These are phyloP conservation scores for Zosterops japonicus DNA, from an alignment of 2,113 vertebrate genomes.

Conservation along the genomic window DNA sequence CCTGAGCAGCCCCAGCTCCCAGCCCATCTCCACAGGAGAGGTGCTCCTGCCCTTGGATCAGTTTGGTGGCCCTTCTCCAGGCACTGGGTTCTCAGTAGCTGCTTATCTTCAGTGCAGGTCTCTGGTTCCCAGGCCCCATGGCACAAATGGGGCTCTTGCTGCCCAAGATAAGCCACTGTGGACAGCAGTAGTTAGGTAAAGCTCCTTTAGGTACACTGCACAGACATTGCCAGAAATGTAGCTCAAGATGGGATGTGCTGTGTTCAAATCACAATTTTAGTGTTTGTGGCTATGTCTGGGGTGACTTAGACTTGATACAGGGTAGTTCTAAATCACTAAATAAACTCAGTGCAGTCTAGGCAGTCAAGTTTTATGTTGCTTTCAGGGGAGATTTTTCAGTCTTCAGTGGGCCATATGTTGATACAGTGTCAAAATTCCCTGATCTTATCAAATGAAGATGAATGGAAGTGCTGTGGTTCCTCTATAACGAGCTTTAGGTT, in stretches of 20 bases:
- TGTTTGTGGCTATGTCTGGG: background rate
- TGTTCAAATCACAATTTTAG: background rate
- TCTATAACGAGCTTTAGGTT: background rate
- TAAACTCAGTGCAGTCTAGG: background rate
- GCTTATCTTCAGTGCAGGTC: background rate
- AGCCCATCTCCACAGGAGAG: background rate
- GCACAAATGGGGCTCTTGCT: background rate
- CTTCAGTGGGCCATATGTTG: background rate
- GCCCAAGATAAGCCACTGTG: background rate
- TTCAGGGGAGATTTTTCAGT: background rate
- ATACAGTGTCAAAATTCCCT: background rate
- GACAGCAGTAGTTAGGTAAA: background rate
- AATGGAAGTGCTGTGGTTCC: background rate
- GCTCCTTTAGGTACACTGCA: background rate
- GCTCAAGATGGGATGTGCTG: background rate
- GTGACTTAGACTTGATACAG: background rate
- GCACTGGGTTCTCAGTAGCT: background rate
- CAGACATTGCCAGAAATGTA: background rate
- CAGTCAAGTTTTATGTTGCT: background rate
- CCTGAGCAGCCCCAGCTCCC: background rate
- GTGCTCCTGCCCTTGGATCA: background rate
- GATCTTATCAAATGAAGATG: background rate
- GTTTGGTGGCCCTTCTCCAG: background rate
- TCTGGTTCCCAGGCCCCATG: fast-evolving
- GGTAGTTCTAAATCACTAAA: background rate